Evolutionary conservation across 2,113 vertebrate genomes (phyloP).

Genomic region (Chaetura pelagica): DNA sequence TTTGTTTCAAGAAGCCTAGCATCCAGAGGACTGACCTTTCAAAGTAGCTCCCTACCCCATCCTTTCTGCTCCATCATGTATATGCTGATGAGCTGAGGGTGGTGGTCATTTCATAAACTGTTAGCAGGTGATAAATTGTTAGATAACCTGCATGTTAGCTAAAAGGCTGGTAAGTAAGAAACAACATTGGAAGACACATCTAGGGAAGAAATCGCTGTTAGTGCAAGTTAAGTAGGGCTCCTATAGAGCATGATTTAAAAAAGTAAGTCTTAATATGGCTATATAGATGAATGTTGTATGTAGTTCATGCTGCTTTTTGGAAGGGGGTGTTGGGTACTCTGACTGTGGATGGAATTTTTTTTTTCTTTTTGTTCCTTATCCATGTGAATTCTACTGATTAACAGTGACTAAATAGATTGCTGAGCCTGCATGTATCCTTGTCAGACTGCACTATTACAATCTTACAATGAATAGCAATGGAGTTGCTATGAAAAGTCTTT

Average conservation of each 20-base stretch:
- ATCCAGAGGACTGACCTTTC: neutral
- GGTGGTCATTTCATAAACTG: neutral
- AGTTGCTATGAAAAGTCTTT: neutral
- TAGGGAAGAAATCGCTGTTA: neutral
- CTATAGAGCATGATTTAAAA: neutral
- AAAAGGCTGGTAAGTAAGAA: neutral
- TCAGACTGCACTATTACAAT: neutral
- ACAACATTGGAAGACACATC: rapidly evolving
- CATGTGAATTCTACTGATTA: neutral
- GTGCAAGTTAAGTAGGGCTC: neutral
- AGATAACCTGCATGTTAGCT: neutral
- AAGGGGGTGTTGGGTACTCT: neutral
- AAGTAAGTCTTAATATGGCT: neutral
- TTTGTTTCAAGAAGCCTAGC: conserved; percentile 10
- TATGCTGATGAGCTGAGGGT: neutral
- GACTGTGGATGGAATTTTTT: neutral
- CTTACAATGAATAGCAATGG: neutral
- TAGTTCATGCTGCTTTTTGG: neutral
- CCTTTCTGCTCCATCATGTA: neutral
- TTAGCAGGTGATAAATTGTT: neutral
- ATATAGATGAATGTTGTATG: neutral
- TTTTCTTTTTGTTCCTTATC: neutral
- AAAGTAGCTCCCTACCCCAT: neutral
- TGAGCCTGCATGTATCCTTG: neutral
- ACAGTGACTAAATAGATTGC: neutral